Percentiles rank a stretch among this genome's conserved stretches.
phyloP scores from a whole-genome alignment of 2,797 vertebrate species.

The Ispidina picta region DNA sequence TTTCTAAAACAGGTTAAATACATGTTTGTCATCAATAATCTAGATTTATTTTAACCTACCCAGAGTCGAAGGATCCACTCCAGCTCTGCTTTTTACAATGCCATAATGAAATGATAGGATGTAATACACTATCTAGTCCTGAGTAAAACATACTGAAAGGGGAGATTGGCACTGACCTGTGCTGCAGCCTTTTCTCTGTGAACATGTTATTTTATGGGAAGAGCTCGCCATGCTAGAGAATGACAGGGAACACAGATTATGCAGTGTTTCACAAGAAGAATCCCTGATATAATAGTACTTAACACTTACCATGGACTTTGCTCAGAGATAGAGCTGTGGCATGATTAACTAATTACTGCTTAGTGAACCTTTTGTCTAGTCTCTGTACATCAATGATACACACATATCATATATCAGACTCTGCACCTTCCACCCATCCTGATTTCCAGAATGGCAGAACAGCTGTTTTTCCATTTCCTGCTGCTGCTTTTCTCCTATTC shows the following conservation, averaged over 20 bases:
- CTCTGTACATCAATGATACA: background rate
- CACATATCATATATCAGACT: background rate
- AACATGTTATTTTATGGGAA: background rate
- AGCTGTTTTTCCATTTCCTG: constrained; percentile 33
- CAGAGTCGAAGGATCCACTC: background rate
- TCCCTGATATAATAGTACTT: background rate
- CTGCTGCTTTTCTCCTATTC: constrained; percentile 27
- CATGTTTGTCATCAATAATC: background rate
- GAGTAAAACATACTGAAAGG: background rate
- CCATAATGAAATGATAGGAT: background rate
- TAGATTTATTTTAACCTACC: background rate
- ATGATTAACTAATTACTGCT: background rate
- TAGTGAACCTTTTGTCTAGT: background rate
- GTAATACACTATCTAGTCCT: background rate
- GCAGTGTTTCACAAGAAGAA: background rate
- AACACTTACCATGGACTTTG: background rate
- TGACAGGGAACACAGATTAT: background rate
- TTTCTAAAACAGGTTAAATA: background rate
- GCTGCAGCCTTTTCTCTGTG: background rate
- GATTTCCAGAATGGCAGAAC: constrained; percentile 30
- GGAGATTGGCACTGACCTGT: background rate
- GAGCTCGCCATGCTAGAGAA: background rate
- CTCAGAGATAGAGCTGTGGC: background rate
- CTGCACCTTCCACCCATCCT: background rate
- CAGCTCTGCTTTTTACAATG: background rate